These are phyloP conservation scores for Pyrrhura leucotis DNA, from an alignment of 2,797 vertebrate genomes.

Conservation along the genomic window DNA sequence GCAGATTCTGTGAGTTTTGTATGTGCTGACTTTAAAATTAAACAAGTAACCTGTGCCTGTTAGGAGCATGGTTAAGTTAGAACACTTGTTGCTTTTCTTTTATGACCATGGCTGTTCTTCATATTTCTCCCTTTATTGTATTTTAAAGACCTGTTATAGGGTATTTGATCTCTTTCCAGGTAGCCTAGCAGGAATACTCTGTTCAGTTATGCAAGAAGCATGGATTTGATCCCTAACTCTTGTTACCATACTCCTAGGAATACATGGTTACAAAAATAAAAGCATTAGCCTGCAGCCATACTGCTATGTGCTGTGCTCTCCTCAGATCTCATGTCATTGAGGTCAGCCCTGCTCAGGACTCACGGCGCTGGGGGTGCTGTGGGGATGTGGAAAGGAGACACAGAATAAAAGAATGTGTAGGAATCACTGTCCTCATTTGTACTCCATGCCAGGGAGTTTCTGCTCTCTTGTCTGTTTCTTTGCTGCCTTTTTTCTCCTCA, in stretches of 20 bases:
- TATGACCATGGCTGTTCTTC: not conserved
- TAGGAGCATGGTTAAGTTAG: not conserved
- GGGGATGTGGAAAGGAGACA: not conserved
- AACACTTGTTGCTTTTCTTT: constrained; percentile 8
- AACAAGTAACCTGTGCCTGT: not conserved
- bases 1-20: not conserved
- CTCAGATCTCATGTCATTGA: not conserved
- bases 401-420: not conserved
- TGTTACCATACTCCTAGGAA: not conserved
- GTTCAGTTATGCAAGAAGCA: not conserved
- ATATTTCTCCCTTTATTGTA: not conserved
- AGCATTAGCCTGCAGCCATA: constrained; percentile 34
- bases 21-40: not conserved
- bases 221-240: constrained; percentile 26
- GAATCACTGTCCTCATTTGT: not conserved
- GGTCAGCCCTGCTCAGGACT: not conserved
- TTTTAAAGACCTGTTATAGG: not conserved
- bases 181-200: not conserved
- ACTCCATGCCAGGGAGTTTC: not conserved
- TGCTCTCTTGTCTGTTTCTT: not conserved
- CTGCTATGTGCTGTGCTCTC: not conserved
- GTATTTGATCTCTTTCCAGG: constrained; percentile 39
- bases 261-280: not conserved
- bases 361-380: not conserved
- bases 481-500: not conserved